Percentiles rank a stretch among this genome's conserved stretches.
These are phyloP conservation scores for Parambassis ranga DNA, from an alignment of 2,797 vertebrate genomes.

Conservation along the genomic window DNA sequence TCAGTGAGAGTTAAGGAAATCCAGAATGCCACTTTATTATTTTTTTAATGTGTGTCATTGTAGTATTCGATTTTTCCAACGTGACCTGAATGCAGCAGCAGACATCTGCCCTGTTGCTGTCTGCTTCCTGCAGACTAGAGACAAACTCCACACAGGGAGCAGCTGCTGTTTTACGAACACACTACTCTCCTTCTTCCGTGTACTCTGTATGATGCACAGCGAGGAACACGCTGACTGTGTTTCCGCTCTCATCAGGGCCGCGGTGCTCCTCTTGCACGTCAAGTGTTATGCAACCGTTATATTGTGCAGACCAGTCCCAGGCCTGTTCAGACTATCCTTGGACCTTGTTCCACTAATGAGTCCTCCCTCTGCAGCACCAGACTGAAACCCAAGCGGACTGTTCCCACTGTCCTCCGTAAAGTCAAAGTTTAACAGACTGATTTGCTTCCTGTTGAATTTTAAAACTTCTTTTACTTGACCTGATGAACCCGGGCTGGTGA, in stretches of 20 bases:
- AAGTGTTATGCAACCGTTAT: slow-evolving; percentile 44
- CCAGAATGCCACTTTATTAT: neutral
- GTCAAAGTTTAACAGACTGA: slow-evolving; percentile 27
- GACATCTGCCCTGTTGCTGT: slow-evolving; percentile 20
- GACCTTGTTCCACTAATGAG: slow-evolving; percentile 48
- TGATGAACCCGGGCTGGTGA: slow-evolving; percentile 21
- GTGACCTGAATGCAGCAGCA: slow-evolving; percentile 28
- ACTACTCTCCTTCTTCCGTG: neutral
- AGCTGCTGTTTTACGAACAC: neutral
- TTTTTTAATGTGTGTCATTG: neutral
- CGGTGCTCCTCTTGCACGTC: slow-evolving; percentile 6
- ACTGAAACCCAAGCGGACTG: neutral
- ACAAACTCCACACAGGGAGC: neutral
- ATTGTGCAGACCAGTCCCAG: neutral
- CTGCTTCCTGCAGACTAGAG: slow-evolving; percentile 11
- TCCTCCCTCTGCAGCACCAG: neutral
- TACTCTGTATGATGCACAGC: neutral
- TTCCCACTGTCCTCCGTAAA: slow-evolving; percentile 15
- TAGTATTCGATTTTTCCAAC: neutral
- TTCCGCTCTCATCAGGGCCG: neutral
- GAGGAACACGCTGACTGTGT: neutral
- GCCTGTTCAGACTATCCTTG: slow-evolving; percentile 15
- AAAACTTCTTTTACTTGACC: slow-evolving; percentile 1
- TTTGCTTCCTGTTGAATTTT: slow-evolving; percentile 8
- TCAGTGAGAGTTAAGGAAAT: too few species aligned